Base-by-base conservation (phyloP, 2,888 invertebrate genomes). In the Polymixis lichenea region DNA sequence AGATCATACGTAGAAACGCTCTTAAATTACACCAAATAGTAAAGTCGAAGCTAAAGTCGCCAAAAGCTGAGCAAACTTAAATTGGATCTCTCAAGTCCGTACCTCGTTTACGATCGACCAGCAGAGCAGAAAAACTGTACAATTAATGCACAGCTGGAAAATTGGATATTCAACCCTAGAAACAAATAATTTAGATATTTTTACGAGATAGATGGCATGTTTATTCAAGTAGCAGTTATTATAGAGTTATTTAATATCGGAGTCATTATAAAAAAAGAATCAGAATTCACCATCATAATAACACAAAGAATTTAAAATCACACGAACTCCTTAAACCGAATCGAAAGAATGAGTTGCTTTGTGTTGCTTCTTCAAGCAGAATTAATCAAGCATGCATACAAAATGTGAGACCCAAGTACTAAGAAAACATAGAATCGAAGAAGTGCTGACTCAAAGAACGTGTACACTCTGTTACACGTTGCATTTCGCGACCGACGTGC, bases 41-140 rank as follows among this genome's bases (percentile, higher is more conserved):
- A 74, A 85, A 86, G 81, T 83, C 75, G 72, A 82, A 86, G 88
- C 83, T 87, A 83, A 90, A 92, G 92, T 91, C 92, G 88, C 91
- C 91, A 88, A 92, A 93, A 93, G 91, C 89, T 87, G 90, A 88
- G 89, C 90, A 91, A 94, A 94, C 93, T 94, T 94, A 93, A 94
- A 94, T 94, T 94, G 94, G 93, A 93, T 93, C 89, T 90, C 87
- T 84, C 84, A 82, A 88, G 80, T 80, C 78, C 82, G 80, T 68
- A 75, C 84, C 86, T 84, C 85, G 85, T 81, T 87, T 78, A 61
- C 77, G 78, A 81, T 86, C 85, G 71, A 85, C 85, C 78, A 84
- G 80, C 77, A 80, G 77, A 84, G 83, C 86, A 89, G 88, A 91
- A 91, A 91, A 91, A 90, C 86, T 89, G 85, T 84, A 85, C 89